Evolutionary conservation across 2,888 invertebrate species (phyloP).

Genomic region (Morinoia aosen): DNA sequence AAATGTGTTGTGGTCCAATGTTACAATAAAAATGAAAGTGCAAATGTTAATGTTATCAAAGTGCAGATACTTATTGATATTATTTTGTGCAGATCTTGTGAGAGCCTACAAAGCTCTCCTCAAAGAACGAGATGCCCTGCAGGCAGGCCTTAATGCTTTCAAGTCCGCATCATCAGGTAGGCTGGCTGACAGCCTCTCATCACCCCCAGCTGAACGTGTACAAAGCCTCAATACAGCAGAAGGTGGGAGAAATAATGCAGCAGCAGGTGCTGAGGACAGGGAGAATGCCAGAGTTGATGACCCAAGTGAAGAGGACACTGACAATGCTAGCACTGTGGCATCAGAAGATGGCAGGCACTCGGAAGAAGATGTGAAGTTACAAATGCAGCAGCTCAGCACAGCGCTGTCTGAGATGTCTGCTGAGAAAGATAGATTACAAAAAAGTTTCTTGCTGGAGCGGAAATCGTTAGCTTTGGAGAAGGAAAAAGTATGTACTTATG

Average conservation of each 20-base stretch:
- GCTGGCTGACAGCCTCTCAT: not conserved
- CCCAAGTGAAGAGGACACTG: not conserved
- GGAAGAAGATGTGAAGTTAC: not conserved
- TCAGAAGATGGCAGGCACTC: not conserved
- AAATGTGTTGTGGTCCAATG: too few species aligned
- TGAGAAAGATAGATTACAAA: conserved; percentile 44
- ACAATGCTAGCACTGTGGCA: not conserved
- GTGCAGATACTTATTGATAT: not conserved
- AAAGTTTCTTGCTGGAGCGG: conserved; percentile 31
- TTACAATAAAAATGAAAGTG: too few species aligned
- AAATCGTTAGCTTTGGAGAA: not conserved
- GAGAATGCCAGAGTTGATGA: not conserved
- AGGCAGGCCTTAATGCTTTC: conserved; percentile 62
- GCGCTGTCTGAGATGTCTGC: conserved; percentile 40
- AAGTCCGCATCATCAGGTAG: not conserved
- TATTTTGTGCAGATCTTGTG: conserved; percentile 60
- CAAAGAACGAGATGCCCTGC: conserved; percentile 65
- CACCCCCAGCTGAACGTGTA: not conserved
- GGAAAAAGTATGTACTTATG: not conserved
- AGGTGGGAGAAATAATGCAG: not conserved
- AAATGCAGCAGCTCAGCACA: not conserved
- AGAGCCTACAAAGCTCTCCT: conserved; percentile 64
- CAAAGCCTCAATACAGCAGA: not conserved
- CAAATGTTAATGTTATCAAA: too few species aligned
- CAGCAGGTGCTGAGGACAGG: not conserved